phyloP scores from a whole-genome alignment of 2,113 vertebrate genomes.

The Arothron firmamentum region DNA sequence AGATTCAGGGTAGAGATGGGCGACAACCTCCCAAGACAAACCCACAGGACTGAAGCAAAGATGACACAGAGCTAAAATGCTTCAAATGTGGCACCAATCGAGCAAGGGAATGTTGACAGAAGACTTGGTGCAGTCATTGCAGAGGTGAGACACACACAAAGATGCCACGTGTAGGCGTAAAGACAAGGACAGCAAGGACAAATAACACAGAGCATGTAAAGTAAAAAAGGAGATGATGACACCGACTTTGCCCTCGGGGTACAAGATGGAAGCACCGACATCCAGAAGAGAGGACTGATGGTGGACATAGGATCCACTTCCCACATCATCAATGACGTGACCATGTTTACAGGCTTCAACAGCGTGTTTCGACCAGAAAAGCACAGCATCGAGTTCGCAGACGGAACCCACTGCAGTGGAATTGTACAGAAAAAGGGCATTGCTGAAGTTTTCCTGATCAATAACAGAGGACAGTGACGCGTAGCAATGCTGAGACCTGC shows the following conservation, averaged over 20 bases:
- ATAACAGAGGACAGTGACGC: background rate
- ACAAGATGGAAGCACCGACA: background rate
- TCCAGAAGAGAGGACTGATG: background rate
- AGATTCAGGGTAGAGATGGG: too few species aligned
- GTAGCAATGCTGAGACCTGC: too few species aligned
- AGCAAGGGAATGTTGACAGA: background rate
- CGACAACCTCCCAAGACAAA: too few species aligned
- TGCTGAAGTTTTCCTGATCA: too few species aligned
- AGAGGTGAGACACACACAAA: background rate
- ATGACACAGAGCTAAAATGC: too few species aligned
- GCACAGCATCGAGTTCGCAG: background rate
- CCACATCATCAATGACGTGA: background rate
- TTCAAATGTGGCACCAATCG: too few species aligned
- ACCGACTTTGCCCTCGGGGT: background rate
- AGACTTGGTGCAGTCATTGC: constrained; percentile 26
- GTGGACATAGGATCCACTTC: background rate
- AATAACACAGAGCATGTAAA: too few species aligned
- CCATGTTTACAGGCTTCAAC: background rate
- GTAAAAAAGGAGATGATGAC: background rate
- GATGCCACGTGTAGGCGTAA: constrained; percentile 11
- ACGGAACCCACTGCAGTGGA: background rate
- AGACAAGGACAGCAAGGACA: too few species aligned
- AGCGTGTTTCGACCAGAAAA: background rate
- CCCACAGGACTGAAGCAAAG: too few species aligned
- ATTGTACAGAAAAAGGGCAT: too few species aligned